phyloP scores from a whole-genome alignment of 2,888 invertebrate species.

The Erebia ligea region DNA sequence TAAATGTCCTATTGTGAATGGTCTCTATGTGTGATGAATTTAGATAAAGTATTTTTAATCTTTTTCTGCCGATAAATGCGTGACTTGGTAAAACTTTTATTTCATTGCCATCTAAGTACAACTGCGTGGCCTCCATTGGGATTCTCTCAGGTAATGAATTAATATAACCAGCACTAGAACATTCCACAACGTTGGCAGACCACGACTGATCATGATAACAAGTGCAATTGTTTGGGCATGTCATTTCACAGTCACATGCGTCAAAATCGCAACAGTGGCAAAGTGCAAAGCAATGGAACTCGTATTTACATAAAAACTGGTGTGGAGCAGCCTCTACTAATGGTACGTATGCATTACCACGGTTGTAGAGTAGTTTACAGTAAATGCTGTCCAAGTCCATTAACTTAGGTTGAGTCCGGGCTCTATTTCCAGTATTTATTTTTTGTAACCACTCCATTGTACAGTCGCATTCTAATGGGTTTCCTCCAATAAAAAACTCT shows the following conservation, averaged over 20 bases:
- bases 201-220: conserved; percentile 95
- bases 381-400: conserved; percentile 92
- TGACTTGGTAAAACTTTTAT: conserved; percentile 90
- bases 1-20: conserved; percentile 92
- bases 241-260: conserved; percentile 96
- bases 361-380: conserved; percentile 91
- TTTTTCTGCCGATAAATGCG: conserved; percentile 93
- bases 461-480: conserved; percentile 94
- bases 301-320: conserved; percentile 93
- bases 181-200: conserved; percentile 93
- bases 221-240: conserved; percentile 93
- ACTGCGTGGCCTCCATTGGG: conserved; percentile 95
- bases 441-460: conserved; percentile 96
- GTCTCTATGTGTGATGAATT: conserved; percentile 90
- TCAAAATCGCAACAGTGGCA: conserved; percentile 96
- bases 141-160: conserved; percentile 90
- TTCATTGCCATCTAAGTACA: conserved; percentile 93
- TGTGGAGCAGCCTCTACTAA: conserved; percentile 90
- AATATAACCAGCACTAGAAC: conserved; percentile 87
- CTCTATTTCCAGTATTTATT: conserved; percentile 89
- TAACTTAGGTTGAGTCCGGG: conserved; percentile 90
- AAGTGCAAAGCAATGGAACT: conserved; percentile 92
- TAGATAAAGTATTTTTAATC: conserved; percentile 88
- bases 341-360: conserved; percentile 88
- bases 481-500: conserved; percentile 92